phyloP scores from a whole-genome alignment of 2,113 vertebrate species.

The Halcyon senegalensis region DNA sequence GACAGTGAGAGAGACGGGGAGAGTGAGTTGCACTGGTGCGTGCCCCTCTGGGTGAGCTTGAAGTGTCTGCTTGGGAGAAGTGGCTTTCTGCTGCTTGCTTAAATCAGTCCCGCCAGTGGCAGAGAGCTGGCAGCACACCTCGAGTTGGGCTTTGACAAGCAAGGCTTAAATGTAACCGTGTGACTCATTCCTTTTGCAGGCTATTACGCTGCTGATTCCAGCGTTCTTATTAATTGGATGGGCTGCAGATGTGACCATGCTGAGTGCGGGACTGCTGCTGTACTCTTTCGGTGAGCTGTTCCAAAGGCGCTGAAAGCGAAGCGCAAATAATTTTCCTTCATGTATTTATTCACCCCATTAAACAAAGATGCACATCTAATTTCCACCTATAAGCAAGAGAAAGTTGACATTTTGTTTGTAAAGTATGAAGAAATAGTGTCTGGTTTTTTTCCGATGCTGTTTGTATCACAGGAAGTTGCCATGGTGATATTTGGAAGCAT shows the following conservation, averaged over 20 bases:
- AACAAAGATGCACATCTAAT: not conserved
- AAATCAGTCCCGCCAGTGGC: not conserved
- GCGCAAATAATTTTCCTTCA: not conserved
- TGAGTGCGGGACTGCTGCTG: constrained; percentile 85
- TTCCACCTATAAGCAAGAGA: not conserved
- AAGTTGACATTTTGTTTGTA: not conserved
- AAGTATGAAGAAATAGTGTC: not conserved
- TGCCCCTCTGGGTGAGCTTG: not conserved
- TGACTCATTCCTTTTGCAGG: constrained; percentile 72
- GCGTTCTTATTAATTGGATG: constrained; percentile 92
- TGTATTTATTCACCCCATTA: not conserved
- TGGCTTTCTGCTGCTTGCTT: not conserved
- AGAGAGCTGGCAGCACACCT: not conserved
- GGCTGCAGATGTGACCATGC: constrained; percentile 76
- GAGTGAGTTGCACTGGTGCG: not conserved
- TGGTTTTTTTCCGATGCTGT: not conserved
- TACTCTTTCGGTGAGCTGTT: constrained; percentile 91
- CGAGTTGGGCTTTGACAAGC: not conserved
- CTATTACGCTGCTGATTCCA: constrained; percentile 86
- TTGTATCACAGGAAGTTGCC: not conserved
- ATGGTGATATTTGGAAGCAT: not conserved
- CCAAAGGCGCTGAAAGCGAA: not conserved
- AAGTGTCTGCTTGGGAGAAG: not conserved
- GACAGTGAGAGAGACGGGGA: not conserved
- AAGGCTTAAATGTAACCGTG: not conserved